Evolutionary conservation across 2,888 invertebrate species (phyloP), one percentile per base, ranked within the genome.

Genomic region (Capitulum mitella): DNA sequence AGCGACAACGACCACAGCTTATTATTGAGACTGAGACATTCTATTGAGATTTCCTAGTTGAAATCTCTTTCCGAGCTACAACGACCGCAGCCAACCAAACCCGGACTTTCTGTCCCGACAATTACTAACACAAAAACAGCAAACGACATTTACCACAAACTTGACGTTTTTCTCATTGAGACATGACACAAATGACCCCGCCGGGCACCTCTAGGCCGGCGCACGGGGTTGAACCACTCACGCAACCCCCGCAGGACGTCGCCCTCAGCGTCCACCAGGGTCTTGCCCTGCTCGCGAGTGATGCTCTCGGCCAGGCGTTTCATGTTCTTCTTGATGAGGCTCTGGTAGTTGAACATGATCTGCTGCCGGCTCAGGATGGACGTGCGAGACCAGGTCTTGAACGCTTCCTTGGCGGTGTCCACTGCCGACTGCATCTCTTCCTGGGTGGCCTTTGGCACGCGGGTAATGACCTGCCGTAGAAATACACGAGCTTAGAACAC

Each of bases 211-310:
- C 10, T 6, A 26, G 54, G 22, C 29, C 58, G 8, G 58, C 22
- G 61, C 1, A 8, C 3, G 32, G 10, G 61, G 61, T 29, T 29
- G 58, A 12, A 5, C 3, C 81, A 91, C 94, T 92, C 89, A 96
- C 96, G 99, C 80, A 99, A 90, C 80, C 99, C 99, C 85, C 99
- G 90, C 80, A 96, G 90, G 3, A 99, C 98, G 87, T 99, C 99
- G 61, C 99, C 99, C 86, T 98, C 97, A 0, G 99, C 98, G 87
- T 99, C 99, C 22, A 92, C 91, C 81, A 95, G 88, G 0, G 99
- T 99, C 86, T 99, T 99, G 79, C 99, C 99, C 87, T 99, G 98
- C 85, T 99, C 99, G 83, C 89, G 87, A 2, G 98, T 98, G 81
- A 99, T 94, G 85, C 92, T 95, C 82, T 92, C 91, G 0, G 98